phyloP scores from a whole-genome alignment of 2,797 vertebrate genomes.

The Hylomyscus alleni region DNA sequence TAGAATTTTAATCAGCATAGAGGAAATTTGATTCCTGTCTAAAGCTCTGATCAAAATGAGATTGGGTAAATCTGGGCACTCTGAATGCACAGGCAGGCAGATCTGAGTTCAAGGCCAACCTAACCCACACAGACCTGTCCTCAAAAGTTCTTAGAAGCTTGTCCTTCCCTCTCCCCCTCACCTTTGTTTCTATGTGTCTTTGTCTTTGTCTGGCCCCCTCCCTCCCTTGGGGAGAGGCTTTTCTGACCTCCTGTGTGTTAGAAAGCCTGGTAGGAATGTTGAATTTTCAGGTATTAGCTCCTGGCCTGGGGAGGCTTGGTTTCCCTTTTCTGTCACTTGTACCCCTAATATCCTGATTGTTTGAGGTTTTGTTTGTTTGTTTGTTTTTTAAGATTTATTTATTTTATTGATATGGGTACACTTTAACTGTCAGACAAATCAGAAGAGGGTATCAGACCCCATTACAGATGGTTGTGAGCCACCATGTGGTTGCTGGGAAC shows the following conservation, averaged over 20 bases:
- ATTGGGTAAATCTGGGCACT: no score
- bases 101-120: not conserved
- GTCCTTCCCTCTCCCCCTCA: not conserved
- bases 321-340: conserved; percentile 62
- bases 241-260: conserved; percentile 82
- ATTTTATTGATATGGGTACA: no score
- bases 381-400: not conserved
- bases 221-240: conserved; percentile 65
- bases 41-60: not conserved
- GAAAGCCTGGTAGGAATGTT: conserved; percentile 64
- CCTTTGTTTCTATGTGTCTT: no score
- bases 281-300: conserved; percentile 67
- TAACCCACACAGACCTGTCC: not conserved
- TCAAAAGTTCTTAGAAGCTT: not conserved
- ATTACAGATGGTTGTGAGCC: no score
- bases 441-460: no score
- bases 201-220: not conserved
- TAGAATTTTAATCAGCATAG: conserved; percentile 41
- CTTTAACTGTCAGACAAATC: no score
- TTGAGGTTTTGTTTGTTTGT: not conserved
- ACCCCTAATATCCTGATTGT: conserved; percentile 42
- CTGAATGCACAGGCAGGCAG: not conserved
- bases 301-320: conserved; percentile 46
- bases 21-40: conserved; percentile 58
- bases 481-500: no score